Base-by-base conservation (phyloP, 2,888 invertebrate genomes). In the Calephelis perditalis region DNA sequence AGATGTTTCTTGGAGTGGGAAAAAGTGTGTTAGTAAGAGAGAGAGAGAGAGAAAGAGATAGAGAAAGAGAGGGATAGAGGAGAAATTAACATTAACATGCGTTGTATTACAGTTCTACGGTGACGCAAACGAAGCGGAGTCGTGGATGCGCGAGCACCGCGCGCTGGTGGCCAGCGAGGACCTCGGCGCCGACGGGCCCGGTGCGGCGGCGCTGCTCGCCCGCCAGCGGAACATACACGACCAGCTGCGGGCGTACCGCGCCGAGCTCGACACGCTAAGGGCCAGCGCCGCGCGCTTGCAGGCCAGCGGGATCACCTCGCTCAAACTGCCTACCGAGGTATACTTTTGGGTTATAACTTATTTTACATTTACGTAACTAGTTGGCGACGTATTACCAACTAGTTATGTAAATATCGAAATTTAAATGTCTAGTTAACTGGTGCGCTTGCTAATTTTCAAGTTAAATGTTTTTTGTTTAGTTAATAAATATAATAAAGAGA, bases 61-160 rank as follows among this genome's bases (percentile, higher is more conserved):
- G 26, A 26, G 26, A 26, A 26, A 26, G 26, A 26, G 26, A 26
- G 26, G 26, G 26, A 26, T 1, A 3, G 1, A 26, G 26, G 26
- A 26, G 26, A 26, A 3, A 26, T 26, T 1, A 3, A 26, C 26
- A 26, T 26, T 26, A 26, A 54, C 40, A 5, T 26, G 8, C 40
- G n/a, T 55, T 46, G 7, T 60, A 36, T 10, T 8, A 11, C 79
- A 94, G 93, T 98, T 98, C 89, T 98, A 98, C 81, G 96, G 98
- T 0, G 99, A 99, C 84, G 98, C 98, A 0, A 98, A 99, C 85
- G 99, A 99, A 77, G 96, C 98, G 0, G 99, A 99, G 73, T 98
- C 98, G 0, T 99, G 98, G 98, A 94, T 99, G 88, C 96, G 97
- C 70, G 99, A 99, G 82, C 98, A 98, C 85, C 95, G 97, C 84